Conservation (phyloP, 2,113 vertebrate genomes). For the Gila orcuttii region DNA sequence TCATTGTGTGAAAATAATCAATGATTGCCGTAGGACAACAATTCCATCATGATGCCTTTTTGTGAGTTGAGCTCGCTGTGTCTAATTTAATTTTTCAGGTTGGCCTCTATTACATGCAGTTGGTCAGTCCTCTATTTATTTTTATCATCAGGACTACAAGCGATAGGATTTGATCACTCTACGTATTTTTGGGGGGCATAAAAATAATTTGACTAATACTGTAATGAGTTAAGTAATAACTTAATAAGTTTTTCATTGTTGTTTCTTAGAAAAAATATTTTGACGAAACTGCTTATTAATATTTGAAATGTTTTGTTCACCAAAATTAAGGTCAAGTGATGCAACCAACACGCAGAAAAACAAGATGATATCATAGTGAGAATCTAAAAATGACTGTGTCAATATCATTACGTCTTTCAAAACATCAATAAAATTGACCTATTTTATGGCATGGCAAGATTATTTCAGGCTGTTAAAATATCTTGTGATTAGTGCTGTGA, state of each 20-base stretch:
- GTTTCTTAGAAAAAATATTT: background rate
- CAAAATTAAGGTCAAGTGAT: background rate
- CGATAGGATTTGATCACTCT: background rate
- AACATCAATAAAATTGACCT: background rate
- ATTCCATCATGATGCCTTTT: constrained; percentile 9
- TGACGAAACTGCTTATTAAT: background rate
- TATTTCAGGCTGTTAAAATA: background rate
- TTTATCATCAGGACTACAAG: background rate
- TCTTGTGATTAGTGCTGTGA: background rate
- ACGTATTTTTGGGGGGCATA: background rate
- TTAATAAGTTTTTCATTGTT: background rate
- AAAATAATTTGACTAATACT: background rate
- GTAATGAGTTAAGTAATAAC: background rate
- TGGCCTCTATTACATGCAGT: background rate
- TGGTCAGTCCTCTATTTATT: background rate
- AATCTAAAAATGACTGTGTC: background rate
- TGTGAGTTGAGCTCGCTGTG: background rate
- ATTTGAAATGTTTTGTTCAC: background rate
- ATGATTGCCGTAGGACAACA: background rate
- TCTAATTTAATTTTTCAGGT: constrained; percentile 22
- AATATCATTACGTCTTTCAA: background rate
- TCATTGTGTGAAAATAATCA: constrained; percentile 12
- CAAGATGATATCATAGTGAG: background rate
- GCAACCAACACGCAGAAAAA: background rate
- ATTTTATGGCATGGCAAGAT: background rate